Conservation (phyloP, 1,140 invertebrate genomes). For the Oncopodura yosiiana region DNA sequence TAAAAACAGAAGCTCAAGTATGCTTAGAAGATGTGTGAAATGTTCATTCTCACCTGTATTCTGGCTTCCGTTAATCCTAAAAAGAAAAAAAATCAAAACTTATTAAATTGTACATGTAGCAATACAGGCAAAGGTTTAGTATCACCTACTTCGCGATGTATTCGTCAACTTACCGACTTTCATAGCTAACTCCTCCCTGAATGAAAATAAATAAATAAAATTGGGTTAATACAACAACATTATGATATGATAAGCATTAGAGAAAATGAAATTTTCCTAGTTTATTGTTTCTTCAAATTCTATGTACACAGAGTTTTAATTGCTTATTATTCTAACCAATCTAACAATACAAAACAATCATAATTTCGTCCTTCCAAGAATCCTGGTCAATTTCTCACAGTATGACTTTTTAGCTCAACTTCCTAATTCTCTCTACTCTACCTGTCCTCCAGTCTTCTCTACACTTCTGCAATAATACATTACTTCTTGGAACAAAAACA, state of each 20-base stretch:
- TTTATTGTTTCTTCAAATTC: too few relatives aligned
- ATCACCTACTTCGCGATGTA: too few relatives aligned
- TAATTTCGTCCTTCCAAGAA: conserved; percentile 6
- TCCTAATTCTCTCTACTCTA: conserved; percentile 6
- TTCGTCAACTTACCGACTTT: too few relatives aligned
- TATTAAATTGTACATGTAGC: too few relatives aligned
- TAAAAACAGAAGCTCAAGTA: too few relatives aligned
- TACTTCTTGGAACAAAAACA: too few relatives aligned
- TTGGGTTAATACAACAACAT: not conserved
- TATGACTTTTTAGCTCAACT: conserved; percentile 3
- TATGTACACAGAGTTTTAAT: not conserved
- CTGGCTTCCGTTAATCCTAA: conserved; percentile 93
- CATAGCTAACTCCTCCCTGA: conserved; percentile 92
- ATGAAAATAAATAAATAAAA: conserved; percentile 40
- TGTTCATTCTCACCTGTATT: conserved; percentile 95
- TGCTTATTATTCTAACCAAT: conserved; percentile 4
- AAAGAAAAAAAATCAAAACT: too few relatives aligned
- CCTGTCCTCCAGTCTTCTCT: conserved; percentile 4
- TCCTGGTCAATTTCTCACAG: conserved; percentile 5
- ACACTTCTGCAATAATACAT: not conserved
- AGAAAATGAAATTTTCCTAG: too few relatives aligned
- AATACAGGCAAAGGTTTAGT: too few relatives aligned
- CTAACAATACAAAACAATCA: not conserved
- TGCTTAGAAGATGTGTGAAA: too few relatives aligned
- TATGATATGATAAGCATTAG: not conserved